A percentile compares a stretch with the other conserved stretches of the same genome.
These are phyloP conservation scores for Epistrophe eligans DNA, from an alignment of 2,888 invertebrate genomes.

Conservation along the genomic window DNA sequence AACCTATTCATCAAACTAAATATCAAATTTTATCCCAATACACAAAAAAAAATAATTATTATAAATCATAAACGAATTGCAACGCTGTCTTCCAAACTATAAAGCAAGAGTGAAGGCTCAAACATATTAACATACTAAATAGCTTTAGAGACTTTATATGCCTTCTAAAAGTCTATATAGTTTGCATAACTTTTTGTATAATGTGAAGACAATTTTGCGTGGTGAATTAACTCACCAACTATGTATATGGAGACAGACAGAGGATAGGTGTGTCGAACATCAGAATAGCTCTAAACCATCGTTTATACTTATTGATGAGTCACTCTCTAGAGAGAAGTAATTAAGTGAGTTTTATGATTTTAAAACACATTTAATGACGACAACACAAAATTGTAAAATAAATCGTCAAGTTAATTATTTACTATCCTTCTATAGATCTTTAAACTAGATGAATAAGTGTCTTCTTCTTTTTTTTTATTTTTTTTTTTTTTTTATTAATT, in stretches of 20 bases:
- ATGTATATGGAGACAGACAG: too few relatives aligned
- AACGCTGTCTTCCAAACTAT: not conserved
- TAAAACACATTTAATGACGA: constrained; percentile 17
- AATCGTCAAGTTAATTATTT: constrained; percentile 27
- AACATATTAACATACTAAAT: constrained; percentile 9
- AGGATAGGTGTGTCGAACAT: not conserved
- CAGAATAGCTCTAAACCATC: not conserved
- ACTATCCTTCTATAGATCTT: not conserved
- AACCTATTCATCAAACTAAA: too few relatives aligned
- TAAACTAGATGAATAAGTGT: not conserved
- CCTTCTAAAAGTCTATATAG: constrained; percentile 1
- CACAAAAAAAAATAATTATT: too few relatives aligned
- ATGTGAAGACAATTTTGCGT: constrained; percentile 14
- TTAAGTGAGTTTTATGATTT: constrained; percentile 28
- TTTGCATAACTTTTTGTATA: not conserved
- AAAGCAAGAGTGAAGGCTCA: not conserved
- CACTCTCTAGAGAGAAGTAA: constrained; percentile 11
- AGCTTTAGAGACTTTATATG: constrained; percentile 9
- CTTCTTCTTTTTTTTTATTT: not conserved
- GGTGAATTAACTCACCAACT: not conserved
- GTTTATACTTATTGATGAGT: constrained; percentile 5
- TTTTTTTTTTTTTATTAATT: constrained; percentile 4
- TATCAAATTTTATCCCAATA: too few relatives aligned
- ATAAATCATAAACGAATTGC: not conserved
- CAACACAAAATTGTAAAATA: constrained; percentile 16